Evolutionary conservation across 2,888 invertebrate genomes (phyloP).

Genomic region (Acronicta alni): DNA sequence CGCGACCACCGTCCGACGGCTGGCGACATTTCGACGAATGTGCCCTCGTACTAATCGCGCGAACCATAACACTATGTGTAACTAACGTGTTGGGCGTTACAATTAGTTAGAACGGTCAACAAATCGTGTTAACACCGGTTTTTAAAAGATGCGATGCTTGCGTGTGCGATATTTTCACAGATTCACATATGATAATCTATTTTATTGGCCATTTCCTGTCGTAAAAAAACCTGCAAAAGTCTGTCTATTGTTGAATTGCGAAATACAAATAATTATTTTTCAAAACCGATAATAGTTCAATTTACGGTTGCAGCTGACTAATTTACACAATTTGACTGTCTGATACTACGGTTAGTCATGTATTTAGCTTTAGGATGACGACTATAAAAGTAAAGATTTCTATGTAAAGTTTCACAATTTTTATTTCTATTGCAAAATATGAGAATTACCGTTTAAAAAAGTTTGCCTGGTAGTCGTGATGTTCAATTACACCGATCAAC

Average conservation of each 20-base stretch:
- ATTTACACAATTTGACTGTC: constrained; percentile 21
- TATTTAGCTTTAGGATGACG: constrained; percentile 2
- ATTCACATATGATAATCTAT: constrained; percentile 45
- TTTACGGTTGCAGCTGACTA: constrained; percentile 21
- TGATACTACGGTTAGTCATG: constrained; percentile 9
- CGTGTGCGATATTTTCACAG: constrained; percentile 44
- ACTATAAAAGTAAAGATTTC: not conserved
- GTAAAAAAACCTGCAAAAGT: constrained; percentile 28
- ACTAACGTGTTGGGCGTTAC: constrained; percentile 64
- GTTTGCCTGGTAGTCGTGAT: not conserved
- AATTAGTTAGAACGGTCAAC: constrained; percentile 70
- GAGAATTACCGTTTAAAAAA: not conserved
- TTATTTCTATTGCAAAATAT: not conserved
- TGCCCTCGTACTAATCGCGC: constrained; percentile 64
- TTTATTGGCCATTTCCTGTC: constrained; percentile 49
- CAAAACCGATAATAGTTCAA: constrained; percentile 39
- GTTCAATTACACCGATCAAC: constrained; percentile 17
- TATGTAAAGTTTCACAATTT: not conserved
- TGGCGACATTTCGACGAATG: constrained; percentile 84
- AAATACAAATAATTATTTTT: constrained; percentile 39
- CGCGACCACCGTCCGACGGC: constrained; percentile 85
- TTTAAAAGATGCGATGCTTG: constrained; percentile 46
- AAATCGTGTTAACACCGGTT: constrained; percentile 69
- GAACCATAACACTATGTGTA: constrained; percentile 62
- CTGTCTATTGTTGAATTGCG: constrained; percentile 30